These are phyloP conservation scores for Zootoca vivipara DNA, from an alignment of 2,113 vertebrate genomes.

Conservation along the genomic window DNA sequence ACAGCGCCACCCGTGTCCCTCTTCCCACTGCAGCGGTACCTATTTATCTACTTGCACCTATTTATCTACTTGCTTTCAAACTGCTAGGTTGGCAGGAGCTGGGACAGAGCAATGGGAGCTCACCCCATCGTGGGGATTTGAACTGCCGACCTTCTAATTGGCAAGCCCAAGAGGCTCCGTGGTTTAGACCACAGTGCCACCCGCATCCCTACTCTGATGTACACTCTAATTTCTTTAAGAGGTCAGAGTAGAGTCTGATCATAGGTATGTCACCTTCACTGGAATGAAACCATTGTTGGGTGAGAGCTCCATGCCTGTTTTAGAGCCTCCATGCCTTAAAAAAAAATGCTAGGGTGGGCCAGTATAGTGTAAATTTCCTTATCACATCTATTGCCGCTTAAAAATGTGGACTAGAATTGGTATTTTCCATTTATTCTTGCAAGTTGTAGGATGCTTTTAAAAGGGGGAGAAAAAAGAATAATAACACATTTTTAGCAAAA, in stretches of 20 bases:
- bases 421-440: background rate
- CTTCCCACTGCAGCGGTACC: no score
- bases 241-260: background rate
- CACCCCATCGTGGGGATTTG: no score
- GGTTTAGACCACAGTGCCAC: no score
- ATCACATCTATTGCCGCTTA: background rate
- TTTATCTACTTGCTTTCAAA: no score
- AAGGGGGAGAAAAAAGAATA: no score
- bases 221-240: background rate
- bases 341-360: background rate
- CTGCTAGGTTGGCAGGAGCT: no score
- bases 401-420: background rate
- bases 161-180: no score
- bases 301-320: background rate
- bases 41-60: no score
- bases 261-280: no score
- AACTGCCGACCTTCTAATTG: no score
- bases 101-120: no score
- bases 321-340: background rate
- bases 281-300: background rate
- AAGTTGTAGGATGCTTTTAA: background rate
- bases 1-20: no score
- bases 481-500: background rate
- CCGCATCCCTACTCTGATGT: background rate
- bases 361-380: background rate